These are phyloP conservation scores for Gambusia holbrooki DNA, from an alignment of 2,113 vertebrate species.

Conservation along the genomic window DNA sequence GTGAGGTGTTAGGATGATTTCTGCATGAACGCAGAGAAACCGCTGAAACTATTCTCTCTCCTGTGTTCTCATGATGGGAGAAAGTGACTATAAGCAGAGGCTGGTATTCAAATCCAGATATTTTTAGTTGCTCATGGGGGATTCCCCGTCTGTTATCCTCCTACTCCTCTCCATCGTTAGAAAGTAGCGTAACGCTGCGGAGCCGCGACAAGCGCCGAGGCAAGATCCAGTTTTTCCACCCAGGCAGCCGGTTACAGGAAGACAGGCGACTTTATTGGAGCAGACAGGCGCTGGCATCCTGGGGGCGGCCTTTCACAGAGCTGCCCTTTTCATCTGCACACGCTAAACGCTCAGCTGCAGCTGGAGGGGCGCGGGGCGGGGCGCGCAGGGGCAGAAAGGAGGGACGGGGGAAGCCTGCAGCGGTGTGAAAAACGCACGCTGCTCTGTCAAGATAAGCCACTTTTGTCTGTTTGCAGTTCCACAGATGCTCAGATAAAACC, in stretches of 20 bases:
- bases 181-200: conserved; percentile 28
- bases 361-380: conserved; percentile 50
- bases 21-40: neutral
- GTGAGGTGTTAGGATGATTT: neutral
- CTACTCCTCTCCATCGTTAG: conserved; percentile 17
- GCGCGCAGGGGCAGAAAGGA: conserved; percentile 49
- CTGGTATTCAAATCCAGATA: conserved; percentile 36
- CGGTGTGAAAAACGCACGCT: conserved; percentile 80
- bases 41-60: conserved; percentile 19
- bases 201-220: conserved; percentile 41
- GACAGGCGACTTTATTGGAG: conserved; percentile 85
- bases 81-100: conserved; percentile 32
- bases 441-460: conserved; percentile 81
- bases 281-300: conserved; percentile 84
- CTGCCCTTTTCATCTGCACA: conserved; percentile 81
- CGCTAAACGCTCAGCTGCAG: conserved; percentile 77
- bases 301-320: conserved; percentile 79
- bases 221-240: conserved; percentile 59
- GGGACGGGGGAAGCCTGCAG: conserved; percentile 67
- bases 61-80: conserved; percentile 6
- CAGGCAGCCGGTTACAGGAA: conserved; percentile 60
- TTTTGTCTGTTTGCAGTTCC: conserved; percentile 62
- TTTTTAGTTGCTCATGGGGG: conserved; percentile 3
- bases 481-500: conserved; percentile 60
- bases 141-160: conserved; percentile 19